Evolutionary conservation across 2,113 vertebrate genomes (phyloP), one percentile per base, ranked within the genome.

Genomic region (Agelaius phoeniceus): DNA sequence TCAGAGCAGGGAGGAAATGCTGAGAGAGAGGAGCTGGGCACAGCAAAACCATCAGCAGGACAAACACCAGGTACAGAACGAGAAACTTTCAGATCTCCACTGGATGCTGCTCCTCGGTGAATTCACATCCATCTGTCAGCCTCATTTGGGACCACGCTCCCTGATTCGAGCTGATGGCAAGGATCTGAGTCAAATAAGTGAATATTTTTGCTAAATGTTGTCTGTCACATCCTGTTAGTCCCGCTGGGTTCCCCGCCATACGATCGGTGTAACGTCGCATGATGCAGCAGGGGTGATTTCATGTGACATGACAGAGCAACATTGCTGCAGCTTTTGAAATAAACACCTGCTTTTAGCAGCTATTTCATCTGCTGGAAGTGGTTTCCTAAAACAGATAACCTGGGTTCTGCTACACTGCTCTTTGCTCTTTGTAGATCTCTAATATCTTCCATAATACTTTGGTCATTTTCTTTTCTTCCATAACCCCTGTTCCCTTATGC

Each of bases 191-290:
- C 74, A 94, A 83, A 72, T 55, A 90, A 93, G 79, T 86, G 67
- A 96, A 51, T 79, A 92, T 92, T 94, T 90, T 95, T 90, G 85
- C 94, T 96, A 81, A 93, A 85, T 97, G 92, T 84, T 97, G 90
- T 89, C 91, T 97, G 94, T 97, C 96, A 94, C 76, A 96, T 96
- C 61, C 62, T 10, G 89, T 97, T 95, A 94, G 66, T 54, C 66
- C 6, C 24, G 68, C 79, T 14, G 58, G 73, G 73, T 68, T 80
- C 31, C 62, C 72, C 15, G 39, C 31, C 41, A 5, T 31, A 24
- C 52, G 81, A 20, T 6, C 87, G 41, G 81, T 78, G 63, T 61
- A 93, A 88, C 55, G 17, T 30, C 78, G 82, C 75, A 90, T 54
- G 84, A n/a, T 65, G 74, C 59, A 24, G 87, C 15, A 27, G 37